Conservation (phyloP, 2,113 vertebrate species). For the Empidonax alnorum region DNA sequence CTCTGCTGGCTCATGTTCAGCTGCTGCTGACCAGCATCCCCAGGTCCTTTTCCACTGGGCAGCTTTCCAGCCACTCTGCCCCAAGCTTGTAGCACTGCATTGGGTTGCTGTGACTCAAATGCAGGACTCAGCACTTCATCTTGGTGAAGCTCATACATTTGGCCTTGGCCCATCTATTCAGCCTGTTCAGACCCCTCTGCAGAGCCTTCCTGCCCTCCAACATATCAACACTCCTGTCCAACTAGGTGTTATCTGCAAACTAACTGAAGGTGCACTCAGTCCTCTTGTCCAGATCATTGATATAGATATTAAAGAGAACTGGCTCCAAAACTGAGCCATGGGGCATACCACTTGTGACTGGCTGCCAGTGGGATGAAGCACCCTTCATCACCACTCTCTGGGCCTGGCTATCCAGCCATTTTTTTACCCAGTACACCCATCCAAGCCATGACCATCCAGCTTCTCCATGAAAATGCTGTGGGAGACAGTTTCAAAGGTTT, state of each 20-base stretch:
- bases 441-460: neutral
- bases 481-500: neutral
- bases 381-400: neutral
- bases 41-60: neutral
- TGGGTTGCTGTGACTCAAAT: neutral
- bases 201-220: neutral
- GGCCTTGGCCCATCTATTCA: neutral
- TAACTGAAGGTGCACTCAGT: neutral
- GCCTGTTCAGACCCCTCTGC: neutral
- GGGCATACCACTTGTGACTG: neutral
- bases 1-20: neutral
- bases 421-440: neutral
- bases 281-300: neutral
- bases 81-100: too few relatives aligned
- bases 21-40: neutral
- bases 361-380: neutral
- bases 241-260: neutral
- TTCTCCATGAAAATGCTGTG: neutral
- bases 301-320: neutral
- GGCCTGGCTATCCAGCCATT: neutral
- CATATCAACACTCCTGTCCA: neutral
- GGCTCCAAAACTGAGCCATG: neutral
- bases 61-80: neutral
- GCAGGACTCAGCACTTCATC: neutral
- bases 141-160: neutral